Percentiles rank a stretch among this genome's conserved stretches.
phyloP scores from a whole-genome alignment of 2,113 vertebrate genomes.

The Amblyopsis rosae region DNA sequence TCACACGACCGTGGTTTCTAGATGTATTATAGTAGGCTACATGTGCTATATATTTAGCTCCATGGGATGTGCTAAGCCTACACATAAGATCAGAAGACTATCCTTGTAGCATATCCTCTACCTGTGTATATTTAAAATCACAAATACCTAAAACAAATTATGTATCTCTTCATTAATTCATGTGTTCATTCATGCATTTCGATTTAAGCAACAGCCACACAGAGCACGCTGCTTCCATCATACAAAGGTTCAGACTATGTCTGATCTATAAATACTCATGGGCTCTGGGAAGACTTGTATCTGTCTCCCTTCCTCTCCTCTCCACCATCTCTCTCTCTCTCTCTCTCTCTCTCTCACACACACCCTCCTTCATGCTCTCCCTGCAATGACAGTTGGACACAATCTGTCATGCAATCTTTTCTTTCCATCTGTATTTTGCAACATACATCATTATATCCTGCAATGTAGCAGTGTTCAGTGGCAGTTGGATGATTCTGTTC shows the following conservation, averaged over 20 bases:
- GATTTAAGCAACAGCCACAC: constrained; percentile 17
- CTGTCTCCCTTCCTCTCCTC: constrained; percentile 35
- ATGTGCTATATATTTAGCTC: too few relatives aligned
- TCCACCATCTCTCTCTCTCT: neutral
- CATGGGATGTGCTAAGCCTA: neutral
- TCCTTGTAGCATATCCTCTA: neutral
- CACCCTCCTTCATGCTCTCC: neutral
- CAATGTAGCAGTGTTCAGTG: neutral
- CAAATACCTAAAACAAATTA: neutral
- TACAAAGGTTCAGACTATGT: constrained; percentile 64
- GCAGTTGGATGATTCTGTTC: neutral
- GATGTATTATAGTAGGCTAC: neutral
- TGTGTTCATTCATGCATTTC: neutral
- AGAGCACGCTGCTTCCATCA: constrained; percentile 58
- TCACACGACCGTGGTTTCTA: constrained; percentile 8
- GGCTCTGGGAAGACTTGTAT: constrained; percentile 48
- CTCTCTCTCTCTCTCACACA: constrained; percentile 7
- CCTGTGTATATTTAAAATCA: too few relatives aligned
- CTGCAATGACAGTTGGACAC: constrained; percentile 46
- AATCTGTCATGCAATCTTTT: constrained; percentile 57
- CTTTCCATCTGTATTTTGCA: constrained; percentile 20
- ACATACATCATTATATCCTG: constrained; percentile 14
- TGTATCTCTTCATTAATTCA: neutral
- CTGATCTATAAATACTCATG: constrained; percentile 71
- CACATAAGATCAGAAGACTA: neutral